Conservation (phyloP, 2,888 invertebrate species). For the Diaphora mendica region DNA sequence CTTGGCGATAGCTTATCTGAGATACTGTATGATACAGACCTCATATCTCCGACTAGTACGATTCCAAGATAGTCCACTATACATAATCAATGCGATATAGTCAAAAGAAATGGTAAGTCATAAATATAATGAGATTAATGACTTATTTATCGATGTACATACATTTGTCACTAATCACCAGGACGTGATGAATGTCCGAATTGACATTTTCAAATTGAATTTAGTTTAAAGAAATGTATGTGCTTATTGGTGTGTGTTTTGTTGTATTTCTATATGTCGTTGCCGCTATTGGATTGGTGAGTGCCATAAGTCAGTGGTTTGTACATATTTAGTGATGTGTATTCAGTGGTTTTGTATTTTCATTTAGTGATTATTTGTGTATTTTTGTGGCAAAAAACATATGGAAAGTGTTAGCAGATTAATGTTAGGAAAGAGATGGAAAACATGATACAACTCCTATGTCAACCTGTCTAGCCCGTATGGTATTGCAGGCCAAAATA, state of each 20-base stretch:
- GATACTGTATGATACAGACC: conserved; percentile 17
- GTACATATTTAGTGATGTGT: background rate
- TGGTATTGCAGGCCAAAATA: too few relatives aligned
- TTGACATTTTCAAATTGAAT: conserved; percentile 15
- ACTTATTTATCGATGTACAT: conserved; percentile 20
- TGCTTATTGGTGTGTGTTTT: conserved; percentile 27
- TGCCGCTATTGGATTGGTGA: conserved; percentile 46
- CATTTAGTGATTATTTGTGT: background rate
- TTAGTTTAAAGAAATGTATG: conserved; percentile 35
- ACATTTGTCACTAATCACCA: conserved; percentile 37
- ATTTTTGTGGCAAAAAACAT: background rate
- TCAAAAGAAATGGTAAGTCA: conserved; percentile 78
- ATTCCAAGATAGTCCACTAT: conserved; percentile 58
- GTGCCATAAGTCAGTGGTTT: conserved; percentile 31
- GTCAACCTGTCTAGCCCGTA: too few relatives aligned
- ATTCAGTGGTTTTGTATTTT: background rate
- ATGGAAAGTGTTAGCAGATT: background rate
- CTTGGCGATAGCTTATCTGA: conserved; percentile 29
- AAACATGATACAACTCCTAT: too few relatives aligned
- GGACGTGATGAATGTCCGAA: conserved; percentile 31
- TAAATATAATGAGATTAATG: conserved; percentile 62
- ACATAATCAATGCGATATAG: conserved; percentile 58
- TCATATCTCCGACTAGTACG: conserved; percentile 25
- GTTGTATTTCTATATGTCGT: conserved; percentile 44
- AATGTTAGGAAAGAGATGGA: too few relatives aligned